These are phyloP conservation scores for Talpa occidentalis DNA, from an alignment of 2,113 vertebrate genomes.

Conservation along the genomic window DNA sequence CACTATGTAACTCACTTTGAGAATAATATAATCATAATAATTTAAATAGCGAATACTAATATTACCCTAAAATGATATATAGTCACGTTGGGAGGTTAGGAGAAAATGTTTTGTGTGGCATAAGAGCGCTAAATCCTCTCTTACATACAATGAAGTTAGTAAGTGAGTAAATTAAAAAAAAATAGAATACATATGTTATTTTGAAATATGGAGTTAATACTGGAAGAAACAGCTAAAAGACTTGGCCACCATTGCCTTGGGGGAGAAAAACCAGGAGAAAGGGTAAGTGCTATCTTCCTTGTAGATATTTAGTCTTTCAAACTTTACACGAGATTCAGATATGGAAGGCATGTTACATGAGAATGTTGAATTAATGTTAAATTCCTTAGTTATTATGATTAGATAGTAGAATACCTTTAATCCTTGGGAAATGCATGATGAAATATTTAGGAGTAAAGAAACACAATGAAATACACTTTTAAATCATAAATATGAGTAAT, in stretches of 20 bases:
- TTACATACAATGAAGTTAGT: constrained; percentile 30
- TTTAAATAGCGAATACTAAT: background rate
- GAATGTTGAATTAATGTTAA: background rate
- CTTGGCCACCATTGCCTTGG: background rate
- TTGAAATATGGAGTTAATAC: constrained; percentile 44
- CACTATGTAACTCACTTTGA: constrained; percentile 18
- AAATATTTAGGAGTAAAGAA: background rate
- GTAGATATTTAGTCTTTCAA: constrained; percentile 40
- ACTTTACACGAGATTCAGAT: constrained; percentile 44
- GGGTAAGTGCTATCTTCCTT: background rate
- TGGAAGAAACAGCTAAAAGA: constrained; percentile 1
- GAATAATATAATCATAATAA: constrained; percentile 32
- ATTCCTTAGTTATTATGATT: background rate
- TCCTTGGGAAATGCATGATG: background rate
- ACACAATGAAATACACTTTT: background rate
- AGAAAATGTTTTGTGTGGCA: background rate
- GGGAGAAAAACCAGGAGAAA: background rate
- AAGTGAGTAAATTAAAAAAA: background rate
- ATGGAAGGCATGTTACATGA: background rate
- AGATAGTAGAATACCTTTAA: background rate
- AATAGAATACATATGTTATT: background rate
- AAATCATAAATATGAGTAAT: background rate
- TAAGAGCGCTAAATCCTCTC: background rate
- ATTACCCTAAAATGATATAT: background rate
- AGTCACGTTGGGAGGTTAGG: background rate